Conservation (phyloP, 2,113 vertebrate genomes). For the Aegotheles bennettii region DNA sequence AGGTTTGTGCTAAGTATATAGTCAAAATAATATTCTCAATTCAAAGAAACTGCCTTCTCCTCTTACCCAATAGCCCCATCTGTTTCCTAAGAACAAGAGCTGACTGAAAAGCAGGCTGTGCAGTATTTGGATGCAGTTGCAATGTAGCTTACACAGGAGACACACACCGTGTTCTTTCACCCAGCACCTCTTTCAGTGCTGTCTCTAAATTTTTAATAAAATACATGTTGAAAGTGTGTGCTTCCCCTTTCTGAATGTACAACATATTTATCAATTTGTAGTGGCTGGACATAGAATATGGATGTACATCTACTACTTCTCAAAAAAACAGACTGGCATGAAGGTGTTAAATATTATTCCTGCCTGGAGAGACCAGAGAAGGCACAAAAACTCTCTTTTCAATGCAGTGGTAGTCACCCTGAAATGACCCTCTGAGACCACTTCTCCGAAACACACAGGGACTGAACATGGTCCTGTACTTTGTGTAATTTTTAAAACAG, state of each 20-base stretch:
- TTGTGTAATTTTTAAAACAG: neutral
- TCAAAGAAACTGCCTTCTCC: neutral
- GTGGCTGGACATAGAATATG: neutral
- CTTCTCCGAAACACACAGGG: neutral
- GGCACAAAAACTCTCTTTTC: neutral
- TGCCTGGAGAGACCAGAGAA: neutral
- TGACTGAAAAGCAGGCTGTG: neutral
- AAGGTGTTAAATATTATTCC: neutral
- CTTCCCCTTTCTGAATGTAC: neutral
- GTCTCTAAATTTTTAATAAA: neutral
- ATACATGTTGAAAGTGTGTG: accelerated
- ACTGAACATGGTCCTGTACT: accelerated
- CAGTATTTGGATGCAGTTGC: neutral
- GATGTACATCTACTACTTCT: neutral
- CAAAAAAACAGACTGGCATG: neutral
- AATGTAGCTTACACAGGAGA: neutral
- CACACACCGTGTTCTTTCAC: neutral
- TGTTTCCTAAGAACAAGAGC: neutral
- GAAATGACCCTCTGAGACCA: neutral
- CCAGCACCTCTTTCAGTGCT: neutral
- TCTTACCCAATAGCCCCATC: neutral
- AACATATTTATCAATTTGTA: neutral
- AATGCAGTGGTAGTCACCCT: neutral
- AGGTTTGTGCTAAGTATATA: neutral
- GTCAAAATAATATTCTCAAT: neutral